Evolutionary conservation across 2,113 vertebrate species (phyloP), one percentile per base, ranked within the genome.

Genomic region (Tympanuchus pallidicinctus): DNA sequence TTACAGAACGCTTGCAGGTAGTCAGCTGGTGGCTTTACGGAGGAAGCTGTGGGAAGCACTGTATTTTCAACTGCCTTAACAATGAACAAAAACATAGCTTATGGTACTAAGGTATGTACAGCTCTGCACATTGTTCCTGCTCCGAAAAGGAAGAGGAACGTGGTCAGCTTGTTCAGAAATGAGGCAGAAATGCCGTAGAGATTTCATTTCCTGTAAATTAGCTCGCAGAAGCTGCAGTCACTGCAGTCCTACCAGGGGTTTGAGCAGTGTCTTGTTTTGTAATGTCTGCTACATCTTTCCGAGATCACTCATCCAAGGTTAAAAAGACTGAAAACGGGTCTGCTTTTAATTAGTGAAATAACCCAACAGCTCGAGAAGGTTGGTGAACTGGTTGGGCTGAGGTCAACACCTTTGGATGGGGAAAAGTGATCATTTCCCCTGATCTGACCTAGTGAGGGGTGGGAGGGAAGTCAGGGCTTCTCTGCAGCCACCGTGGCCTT

Each of bases 61-160:
- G 30, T 8, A 30, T 52, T 74, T 91, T 71, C 80, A 82, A 36
- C 57, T 47, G 67, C 19, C 5, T 40, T 59, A 64, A 95, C 95
- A 96, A 92, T 88, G 82, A 71, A 92, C 89, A 96, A 82, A 87
- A 12, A 38, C 43, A 38, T 42, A 80, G 56, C 60, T 74, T 8
- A 0, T 52, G 45, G 65, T 6, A 83, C 64, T 56, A 64, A 12
- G 3, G 5, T 4, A 45, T 38, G 36, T 12, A 21, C 36, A 7
- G 13, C 8, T 78, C 22, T 86, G 50, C 65, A 27, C 84, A 95
- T 92, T 92, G 91, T 93, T 92, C 50, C 0, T 43, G 69, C 3
- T 24, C 87, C 88, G 85, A 65, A 90, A 86, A 95, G 94, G 93
- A 95, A 96, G 91, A 94, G 93, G 85, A 88, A 86, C 4, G n/a